phyloP scores from a whole-genome alignment of 2,888 invertebrate species.

The Tinea pellionella region DNA sequence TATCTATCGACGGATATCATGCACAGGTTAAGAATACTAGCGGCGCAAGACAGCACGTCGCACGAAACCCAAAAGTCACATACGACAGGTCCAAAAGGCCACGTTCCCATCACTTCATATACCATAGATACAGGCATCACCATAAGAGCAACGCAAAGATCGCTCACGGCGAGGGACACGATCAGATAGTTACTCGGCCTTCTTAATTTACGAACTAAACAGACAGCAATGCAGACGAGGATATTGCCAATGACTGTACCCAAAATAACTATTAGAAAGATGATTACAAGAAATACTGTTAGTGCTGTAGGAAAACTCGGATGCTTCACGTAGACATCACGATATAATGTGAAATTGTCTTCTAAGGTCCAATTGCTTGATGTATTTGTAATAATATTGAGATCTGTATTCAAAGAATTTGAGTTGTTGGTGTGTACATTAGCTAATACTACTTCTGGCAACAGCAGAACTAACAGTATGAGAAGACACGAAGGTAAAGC shows the following conservation, averaged over 20 bases:
- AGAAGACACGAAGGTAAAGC: conserved; percentile 67
- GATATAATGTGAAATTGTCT: conserved; percentile 33
- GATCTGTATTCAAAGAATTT: conserved; percentile 26
- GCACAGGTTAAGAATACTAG: conserved; percentile 97
- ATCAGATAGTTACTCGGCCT: conserved; percentile 92
- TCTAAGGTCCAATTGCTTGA: conserved; percentile 45
- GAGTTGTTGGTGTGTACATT: conserved; percentile 40
- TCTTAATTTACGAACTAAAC: conserved; percentile 90
- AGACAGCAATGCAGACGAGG: conserved; percentile 94
- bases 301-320: conserved; percentile 51
- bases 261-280: conserved; percentile 80
- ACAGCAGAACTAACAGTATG: conserved; percentile 48
- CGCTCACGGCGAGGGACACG: conserved; percentile 95
- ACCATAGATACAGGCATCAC: conserved; percentile 98
- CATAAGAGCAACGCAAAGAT: conserved; percentile 93
- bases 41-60: conserved; percentile 97
- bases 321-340: conserved; percentile 43
- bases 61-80: conserved; percentile 98
- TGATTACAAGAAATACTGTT: conserved; percentile 76
- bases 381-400: conserved; percentile 38
- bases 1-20: conserved; percentile 98
- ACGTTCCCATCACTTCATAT: conserved; percentile 91
- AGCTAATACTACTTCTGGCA: conserved; percentile 35
- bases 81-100: conserved; percentile 92
- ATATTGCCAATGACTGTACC: conserved; percentile 90